Percentiles rank a stretch among this genome's conserved stretches.
phyloP scores from a whole-genome alignment of 2,797 vertebrate genomes.

The Danio jaintianensis region DNA sequence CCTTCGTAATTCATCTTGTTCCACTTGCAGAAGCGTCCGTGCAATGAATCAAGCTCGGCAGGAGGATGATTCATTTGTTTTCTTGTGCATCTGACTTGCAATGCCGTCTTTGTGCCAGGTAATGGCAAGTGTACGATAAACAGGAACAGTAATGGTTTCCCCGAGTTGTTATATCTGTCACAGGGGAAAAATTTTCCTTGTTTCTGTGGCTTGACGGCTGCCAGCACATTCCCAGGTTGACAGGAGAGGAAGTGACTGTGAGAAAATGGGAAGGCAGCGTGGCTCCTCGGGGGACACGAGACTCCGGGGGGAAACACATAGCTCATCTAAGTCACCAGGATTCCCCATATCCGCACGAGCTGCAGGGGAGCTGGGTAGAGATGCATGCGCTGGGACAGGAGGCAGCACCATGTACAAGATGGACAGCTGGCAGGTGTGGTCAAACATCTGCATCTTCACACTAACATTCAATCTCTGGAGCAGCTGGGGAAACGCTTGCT shows the following conservation, averaged over 20 bases:
- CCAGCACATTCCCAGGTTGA: constrained; percentile 82
- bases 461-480: constrained; percentile 63
- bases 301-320: constrained; percentile 70
- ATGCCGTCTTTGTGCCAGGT: constrained; percentile 37
- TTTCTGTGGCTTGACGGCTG: constrained; percentile 68
- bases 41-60: constrained; percentile 27
- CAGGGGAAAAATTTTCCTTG: constrained; percentile 42
- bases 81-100: constrained; percentile 50
- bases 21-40: neutral
- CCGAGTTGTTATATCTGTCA: constrained; percentile 74
- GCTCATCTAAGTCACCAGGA: constrained; percentile 64
- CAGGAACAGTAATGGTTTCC: constrained; percentile 67
- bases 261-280: constrained; percentile 76
- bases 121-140: constrained; percentile 54
- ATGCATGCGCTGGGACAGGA: constrained; percentile 14
- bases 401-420: constrained; percentile 41
- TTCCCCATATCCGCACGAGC: constrained; percentile 62
- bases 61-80: constrained; percentile 59
- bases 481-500: constrained; percentile 68
- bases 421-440: constrained; percentile 66
- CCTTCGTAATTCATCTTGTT: constrained; percentile 17
- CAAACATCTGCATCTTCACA: constrained; percentile 72
- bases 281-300: constrained; percentile 74
- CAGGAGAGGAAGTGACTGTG: constrained; percentile 83
- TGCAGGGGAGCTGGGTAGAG: constrained; percentile 50